These are phyloP conservation scores for Cybosia mesomella DNA, from an alignment of 2,888 invertebrate genomes.

Conservation along the genomic window DNA sequence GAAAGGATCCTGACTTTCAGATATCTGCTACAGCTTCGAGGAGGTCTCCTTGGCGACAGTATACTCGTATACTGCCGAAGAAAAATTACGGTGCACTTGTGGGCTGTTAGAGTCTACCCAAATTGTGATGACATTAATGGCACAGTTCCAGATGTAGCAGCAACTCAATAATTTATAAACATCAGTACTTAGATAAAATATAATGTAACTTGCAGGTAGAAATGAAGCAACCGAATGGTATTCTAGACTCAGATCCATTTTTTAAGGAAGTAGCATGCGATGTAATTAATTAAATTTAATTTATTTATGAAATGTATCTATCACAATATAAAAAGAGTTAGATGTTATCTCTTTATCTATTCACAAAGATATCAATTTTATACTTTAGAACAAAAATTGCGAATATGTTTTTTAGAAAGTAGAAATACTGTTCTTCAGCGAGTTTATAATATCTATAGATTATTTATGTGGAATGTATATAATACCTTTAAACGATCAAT, in stretches of 20 bases:
- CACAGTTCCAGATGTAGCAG: no score
- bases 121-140: no score
- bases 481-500: no score
- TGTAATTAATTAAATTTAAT: not conserved
- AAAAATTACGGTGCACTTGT: no score
- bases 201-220: not conserved
- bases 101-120: no score
- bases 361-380: not conserved
- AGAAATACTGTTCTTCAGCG: not conserved
- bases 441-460: not conserved
- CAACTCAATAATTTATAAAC: no score
- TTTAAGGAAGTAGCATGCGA: not conserved
- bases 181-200: not conserved
- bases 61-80: no score
- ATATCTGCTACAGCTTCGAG: no score
- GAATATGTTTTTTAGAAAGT: not conserved
- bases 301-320: not conserved
- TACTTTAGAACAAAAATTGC: not conserved
- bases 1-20: no score
- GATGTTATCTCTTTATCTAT: not conserved
- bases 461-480: not conserved
- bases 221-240: not conserved
- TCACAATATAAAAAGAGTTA: not conserved
- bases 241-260: not conserved
- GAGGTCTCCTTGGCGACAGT: no score